Conservation (phyloP, 2,888 invertebrate genomes). For the Scrobipalpa costella region DNA sequence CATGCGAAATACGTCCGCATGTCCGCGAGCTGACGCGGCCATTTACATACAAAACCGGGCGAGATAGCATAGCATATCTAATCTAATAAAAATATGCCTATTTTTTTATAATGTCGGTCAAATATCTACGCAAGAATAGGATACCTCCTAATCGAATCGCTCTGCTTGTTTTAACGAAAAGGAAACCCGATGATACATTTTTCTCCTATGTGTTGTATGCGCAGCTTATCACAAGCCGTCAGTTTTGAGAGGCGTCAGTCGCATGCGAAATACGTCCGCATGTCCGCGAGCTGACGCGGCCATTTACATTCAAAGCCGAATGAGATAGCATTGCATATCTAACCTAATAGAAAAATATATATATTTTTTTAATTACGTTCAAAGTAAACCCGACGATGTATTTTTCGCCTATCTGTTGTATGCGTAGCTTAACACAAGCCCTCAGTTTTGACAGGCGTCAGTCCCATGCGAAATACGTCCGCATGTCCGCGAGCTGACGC, state of each 20-base stretch:
- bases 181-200: no score
- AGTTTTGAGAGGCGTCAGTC: slow-evolving; percentile 55
- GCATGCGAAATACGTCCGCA: slow-evolving; percentile 51
- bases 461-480: slow-evolving; percentile 50
- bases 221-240: slow-evolving; percentile 29
- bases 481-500: slow-evolving; percentile 53
- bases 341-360: no score
- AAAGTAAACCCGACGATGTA: no score
- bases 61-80: slow-evolving; percentile 73
- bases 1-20: slow-evolving; percentile 52
- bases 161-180: no score
- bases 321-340: slow-evolving; percentile 71
- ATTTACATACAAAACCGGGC: slow-evolving; percentile 75
- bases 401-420: not conserved
- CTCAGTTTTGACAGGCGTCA: slow-evolving; percentile 57
- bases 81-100: no score
- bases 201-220: not conserved
- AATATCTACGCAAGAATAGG: no score
- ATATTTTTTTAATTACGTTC: no score
- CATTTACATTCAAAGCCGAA: slow-evolving; percentile 75
- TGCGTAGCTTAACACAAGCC: not conserved
- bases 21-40: slow-evolving; percentile 52
- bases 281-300: slow-evolving; percentile 52
- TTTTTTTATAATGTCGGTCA: no score
- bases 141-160: no score